Evolutionary conservation across 2,113 vertebrate genomes (phyloP).

Genomic region (Malurus cyaneus): DNA sequence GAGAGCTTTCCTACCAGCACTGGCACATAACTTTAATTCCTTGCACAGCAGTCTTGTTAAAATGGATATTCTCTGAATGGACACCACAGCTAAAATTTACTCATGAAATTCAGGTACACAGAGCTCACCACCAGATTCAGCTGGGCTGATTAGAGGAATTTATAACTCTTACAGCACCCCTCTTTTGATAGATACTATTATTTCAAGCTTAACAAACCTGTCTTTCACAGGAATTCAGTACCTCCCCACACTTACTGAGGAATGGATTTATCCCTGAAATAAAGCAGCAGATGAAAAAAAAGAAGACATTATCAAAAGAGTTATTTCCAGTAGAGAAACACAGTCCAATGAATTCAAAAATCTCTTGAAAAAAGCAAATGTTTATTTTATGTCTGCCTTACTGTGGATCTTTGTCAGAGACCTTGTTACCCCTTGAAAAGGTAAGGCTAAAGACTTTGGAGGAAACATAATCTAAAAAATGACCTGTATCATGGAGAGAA

Average conservation of each 20-base stretch:
- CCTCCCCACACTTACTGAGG: neutral
- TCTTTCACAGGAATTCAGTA: neutral
- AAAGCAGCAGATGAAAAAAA: neutral
- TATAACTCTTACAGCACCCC: neutral
- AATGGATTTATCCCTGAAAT: neutral
- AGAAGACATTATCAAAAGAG: neutral
- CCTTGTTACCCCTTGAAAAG: neutral
- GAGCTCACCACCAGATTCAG: neutral
- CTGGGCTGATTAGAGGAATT: neutral
- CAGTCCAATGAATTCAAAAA: neutral
- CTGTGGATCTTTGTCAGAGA: neutral
- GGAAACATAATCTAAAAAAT: neutral
- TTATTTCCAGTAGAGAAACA: neutral
- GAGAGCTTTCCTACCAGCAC: neutral
- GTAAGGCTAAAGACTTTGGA: neutral
- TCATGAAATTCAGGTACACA: neutral
- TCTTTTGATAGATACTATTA: neutral
- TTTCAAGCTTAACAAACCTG: neutral
- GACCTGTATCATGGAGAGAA: neutral
- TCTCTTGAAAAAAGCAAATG: neutral
- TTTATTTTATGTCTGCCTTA: slow-evolving; percentile 1
- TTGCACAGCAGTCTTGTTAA: neutral
- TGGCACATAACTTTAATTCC: neutral
- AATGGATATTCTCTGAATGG: neutral
- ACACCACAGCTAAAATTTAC: neutral